Base-by-base conservation (phyloP, 2,113 vertebrate genomes). In the Cettia cetti region DNA sequence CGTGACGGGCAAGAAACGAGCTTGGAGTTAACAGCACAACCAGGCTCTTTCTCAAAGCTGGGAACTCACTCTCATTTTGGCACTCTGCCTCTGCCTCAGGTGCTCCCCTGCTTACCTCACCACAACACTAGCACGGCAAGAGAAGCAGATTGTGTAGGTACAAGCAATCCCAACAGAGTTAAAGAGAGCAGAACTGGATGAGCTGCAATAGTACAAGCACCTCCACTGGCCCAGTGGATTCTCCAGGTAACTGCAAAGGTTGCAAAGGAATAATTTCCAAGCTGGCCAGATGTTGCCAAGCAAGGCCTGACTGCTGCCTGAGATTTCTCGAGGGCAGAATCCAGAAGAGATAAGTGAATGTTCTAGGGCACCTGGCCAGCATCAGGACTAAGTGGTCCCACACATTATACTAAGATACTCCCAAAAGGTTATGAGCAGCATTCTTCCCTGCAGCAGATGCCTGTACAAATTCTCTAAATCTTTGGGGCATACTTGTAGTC, bases 1-100 rank as follows among this genome's bases (percentile, higher is more conserved):
- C 0, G 0, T 1, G 26, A 47, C 7, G 30, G 65, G 60, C 14
- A 56, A 65, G 28, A 63, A 49, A 40, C 3, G 0, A 59, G 11
- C 30, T 70, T 31, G 15, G 31, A 74, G 7, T 26, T 63, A 60
- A 42, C 0, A 2, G 14, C 28, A n/a, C 6, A 21, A 15, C 4
- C 8, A 8, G 40, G 24, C 6, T 83, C 26, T 28, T 63, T 37
- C 37, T 45, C 54, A 24, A 49, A 68, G 26, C 0, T 11, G 26
- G 7, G 49, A 83, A 11, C 3, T 1, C 8, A 2, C 28, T 61
- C 37, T 23, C 37, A 37, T 49, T 66, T 7, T 23, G 54, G 37
- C 47, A 76, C 3, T 1, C 15, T 13, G 39, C 24, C 53, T 53
- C 35, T 69, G 56, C 30, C 47, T 42, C 79, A 45, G 47, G n/a